Conservation (phyloP, 2,888 invertebrate genomes). For the Drosophila kanekoi region DNA sequence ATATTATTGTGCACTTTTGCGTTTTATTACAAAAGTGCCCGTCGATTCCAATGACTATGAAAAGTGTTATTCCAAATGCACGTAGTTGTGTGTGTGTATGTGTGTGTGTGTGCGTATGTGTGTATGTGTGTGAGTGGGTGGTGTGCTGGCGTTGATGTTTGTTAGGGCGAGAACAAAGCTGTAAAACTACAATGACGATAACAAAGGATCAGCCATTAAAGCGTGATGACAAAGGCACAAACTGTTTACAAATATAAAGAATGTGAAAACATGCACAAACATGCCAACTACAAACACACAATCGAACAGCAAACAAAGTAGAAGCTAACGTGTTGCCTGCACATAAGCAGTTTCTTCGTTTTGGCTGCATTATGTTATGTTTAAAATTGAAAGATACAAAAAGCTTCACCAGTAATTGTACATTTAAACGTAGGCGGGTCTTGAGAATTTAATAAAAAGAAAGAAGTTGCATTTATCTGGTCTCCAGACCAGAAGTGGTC, state of each 20-base stretch:
- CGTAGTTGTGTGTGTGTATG: neutral
- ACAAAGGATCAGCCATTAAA: conserved; percentile 62
- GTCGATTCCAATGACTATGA: conserved; percentile 52
- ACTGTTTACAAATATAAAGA: conserved; percentile 42
- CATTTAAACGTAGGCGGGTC: too few relatives aligned
- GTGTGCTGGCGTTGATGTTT: neutral
- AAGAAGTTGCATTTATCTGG: too few relatives aligned
- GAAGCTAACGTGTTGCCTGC: conserved; percentile 3
- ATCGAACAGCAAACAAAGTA: conserved; percentile 30
- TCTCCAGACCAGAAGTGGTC: too few relatives aligned
- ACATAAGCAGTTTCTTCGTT: conserved; percentile 43
- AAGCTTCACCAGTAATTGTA: too few relatives aligned
- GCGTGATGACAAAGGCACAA: conserved; percentile 61
- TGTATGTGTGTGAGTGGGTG: too few relatives aligned
- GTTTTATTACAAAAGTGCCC: too few relatives aligned
- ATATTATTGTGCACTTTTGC: conserved; percentile 43
- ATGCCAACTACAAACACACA: neutral
- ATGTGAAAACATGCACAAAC: conserved; percentile 14
- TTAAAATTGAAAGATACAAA: conserved; percentile 4
- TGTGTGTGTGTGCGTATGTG: too few relatives aligned
- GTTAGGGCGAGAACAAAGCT: conserved; percentile 50
- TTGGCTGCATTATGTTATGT: conserved; percentile 25
- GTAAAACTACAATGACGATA: conserved; percentile 54
- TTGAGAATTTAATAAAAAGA: too few relatives aligned
- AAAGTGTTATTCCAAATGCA: conserved; percentile 39